Evolutionary conservation across 2,888 invertebrate species (phyloP).

Genomic region (Biston betularia): DNA sequence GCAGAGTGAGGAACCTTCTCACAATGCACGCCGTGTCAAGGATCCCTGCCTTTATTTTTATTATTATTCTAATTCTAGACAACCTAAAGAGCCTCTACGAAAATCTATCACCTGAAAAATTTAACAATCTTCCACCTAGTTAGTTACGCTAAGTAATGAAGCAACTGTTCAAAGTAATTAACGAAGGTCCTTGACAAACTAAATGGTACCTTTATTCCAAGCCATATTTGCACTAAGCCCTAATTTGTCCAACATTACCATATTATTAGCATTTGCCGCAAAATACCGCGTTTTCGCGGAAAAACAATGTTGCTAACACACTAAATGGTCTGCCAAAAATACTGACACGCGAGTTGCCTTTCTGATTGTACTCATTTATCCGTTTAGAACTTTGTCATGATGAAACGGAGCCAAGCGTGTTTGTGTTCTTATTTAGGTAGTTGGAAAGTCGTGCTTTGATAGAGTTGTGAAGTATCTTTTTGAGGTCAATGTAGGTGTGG

Average conservation of each 20-base stretch:
- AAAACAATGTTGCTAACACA: constrained; percentile 29
- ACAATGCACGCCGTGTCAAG: no score
- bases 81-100: no score
- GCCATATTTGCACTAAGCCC: constrained; percentile 5
- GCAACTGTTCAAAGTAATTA: neutral
- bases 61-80: no score
- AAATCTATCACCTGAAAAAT: no score
- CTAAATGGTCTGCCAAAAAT: constrained; percentile 27
- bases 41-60: no score
- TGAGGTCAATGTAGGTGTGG: constrained; percentile 35
- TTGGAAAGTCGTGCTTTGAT: neutral
- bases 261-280: constrained; percentile 21
- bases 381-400: constrained; percentile 5
- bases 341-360: constrained; percentile 18
- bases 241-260: constrained; percentile 17
- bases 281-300: constrained; percentile 20
- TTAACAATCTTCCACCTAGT: no score
- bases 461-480: constrained; percentile 2
- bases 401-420: neutral
- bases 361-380: constrained; percentile 8
- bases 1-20: no score
- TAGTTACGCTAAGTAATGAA: neutral
- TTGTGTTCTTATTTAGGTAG: neutral
- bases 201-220: neutral
- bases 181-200: neutral